Percentiles rank a stretch among this genome's conserved stretches.
Conservation (phyloP, 2,113 vertebrate genomes). For the Platycercus adscitus region DNA sequence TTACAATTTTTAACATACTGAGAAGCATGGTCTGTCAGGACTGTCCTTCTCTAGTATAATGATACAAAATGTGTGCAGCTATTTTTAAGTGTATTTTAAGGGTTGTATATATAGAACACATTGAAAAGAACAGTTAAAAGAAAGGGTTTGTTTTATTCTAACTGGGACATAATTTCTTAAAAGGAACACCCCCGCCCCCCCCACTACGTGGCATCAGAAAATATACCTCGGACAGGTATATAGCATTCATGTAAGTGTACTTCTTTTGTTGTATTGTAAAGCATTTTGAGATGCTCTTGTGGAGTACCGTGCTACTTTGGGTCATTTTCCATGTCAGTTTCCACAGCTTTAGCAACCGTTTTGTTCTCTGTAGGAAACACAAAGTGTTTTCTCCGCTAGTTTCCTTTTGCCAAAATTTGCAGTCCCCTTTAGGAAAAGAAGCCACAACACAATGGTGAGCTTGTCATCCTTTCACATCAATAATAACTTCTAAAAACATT, state of each 20-base stretch:
- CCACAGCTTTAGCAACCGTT: constrained; percentile 33
- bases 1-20: constrained; percentile 74
- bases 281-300: constrained; percentile 42
- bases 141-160: constrained; percentile 75
- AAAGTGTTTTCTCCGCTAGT: fast-evolving
- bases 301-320: constrained; percentile 5
- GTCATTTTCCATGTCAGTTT: constrained; percentile 44
- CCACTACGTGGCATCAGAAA: constrained; percentile 47
- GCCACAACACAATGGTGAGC: background rate
- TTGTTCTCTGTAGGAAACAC: constrained; percentile 3
- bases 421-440: background rate
- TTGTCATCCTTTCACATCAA: background rate
- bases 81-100: constrained; percentile 78
- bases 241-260: constrained; percentile 25
- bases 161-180: constrained; percentile 61
- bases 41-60: constrained; percentile 69
- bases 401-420: background rate
- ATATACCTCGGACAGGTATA: constrained; percentile 1
- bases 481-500: background rate
- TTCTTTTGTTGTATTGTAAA: constrained; percentile 9
- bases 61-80: constrained; percentile 78
- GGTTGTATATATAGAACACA: constrained; percentile 73
- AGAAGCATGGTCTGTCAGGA: constrained; percentile 69
- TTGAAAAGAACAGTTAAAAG: constrained; percentile 55
- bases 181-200: background rate